Conservation (phyloP, 2,797 vertebrate genomes). For the Malurus splendens region DNA sequence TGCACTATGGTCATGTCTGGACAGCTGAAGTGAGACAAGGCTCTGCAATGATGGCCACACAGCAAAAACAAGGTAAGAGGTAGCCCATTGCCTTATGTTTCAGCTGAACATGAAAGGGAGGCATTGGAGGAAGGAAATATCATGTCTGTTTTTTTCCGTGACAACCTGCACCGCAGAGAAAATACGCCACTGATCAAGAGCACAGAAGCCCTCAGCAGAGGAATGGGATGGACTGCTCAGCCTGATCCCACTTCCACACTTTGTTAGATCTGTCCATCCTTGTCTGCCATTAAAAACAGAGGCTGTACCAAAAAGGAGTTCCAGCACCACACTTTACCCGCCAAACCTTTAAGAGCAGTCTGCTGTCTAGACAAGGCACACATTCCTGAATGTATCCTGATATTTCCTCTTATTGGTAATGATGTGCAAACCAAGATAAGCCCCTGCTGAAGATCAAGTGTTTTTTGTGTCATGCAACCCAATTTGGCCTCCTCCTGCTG, state of each 20-base stretch:
- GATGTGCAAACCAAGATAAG: not conserved
- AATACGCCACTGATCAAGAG: not conserved
- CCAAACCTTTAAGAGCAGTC: not conserved
- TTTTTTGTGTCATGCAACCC: not conserved
- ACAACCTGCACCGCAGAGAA: not conserved
- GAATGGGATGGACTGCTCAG: not conserved
- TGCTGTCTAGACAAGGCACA: not conserved
- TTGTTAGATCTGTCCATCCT: not conserved
- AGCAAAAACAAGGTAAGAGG: constrained; percentile 4
- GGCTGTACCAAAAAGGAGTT: not conserved
- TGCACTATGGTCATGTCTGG: not conserved
- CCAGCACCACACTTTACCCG: not conserved
- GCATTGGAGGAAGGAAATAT: not conserved
- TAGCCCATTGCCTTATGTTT: not conserved
- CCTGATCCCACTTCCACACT: not conserved
- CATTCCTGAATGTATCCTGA: not conserved
- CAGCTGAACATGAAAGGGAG: not conserved
- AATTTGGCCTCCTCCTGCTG: not conserved
- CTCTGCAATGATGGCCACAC: not conserved
- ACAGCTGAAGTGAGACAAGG: not conserved
- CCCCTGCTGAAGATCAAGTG: not conserved
- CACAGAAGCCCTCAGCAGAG: not conserved
- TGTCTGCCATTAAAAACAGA: not conserved
- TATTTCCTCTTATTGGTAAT: not conserved
- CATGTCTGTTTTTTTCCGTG: not conserved